Percentiles rank a stretch among this genome's conserved stretches.
Conservation (phyloP, 2,797 vertebrate genomes). For the Cyprinodon diabolis region DNA sequence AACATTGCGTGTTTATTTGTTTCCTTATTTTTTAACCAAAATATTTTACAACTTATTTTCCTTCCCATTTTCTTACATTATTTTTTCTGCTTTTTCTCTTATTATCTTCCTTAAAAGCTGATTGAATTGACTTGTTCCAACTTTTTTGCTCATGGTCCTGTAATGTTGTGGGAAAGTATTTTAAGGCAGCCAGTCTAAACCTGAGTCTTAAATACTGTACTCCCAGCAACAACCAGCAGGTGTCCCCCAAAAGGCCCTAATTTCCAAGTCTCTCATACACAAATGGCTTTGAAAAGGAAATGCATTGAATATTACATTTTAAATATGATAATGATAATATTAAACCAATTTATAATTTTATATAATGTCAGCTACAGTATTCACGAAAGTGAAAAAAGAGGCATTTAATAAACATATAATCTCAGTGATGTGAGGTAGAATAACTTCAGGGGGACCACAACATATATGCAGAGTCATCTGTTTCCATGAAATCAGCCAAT, state of each 20-base stretch:
- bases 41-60: not conserved
- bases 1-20: not conserved
- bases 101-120: not conserved
- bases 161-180: slow-evolving; percentile 34
- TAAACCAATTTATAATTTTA: not conserved
- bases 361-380: slow-evolving; percentile 19
- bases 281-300: slow-evolving; percentile 14
- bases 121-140: not conserved
- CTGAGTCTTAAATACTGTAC: slow-evolving; percentile 29
- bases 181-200: slow-evolving; percentile 46
- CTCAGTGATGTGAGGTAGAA: slow-evolving; percentile 48
- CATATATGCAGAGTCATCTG: slow-evolving; percentile 24
- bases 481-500: slow-evolving; percentile 17
- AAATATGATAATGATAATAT: slow-evolving; percentile 6
- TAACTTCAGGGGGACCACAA: slow-evolving; percentile 53
- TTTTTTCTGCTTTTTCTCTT: not conserved
- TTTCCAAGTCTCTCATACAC: slow-evolving; percentile 34
- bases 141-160: not conserved
- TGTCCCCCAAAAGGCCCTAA: slow-evolving; percentile 43
- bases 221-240: slow-evolving; percentile 42
- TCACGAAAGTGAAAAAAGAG: slow-evolving; percentile 24
- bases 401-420: slow-evolving; percentile 42
- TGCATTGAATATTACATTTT: slow-evolving; percentile 28
- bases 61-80: not conserved
- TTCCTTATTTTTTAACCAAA: not conserved